Evolutionary conservation across 2,888 invertebrate genomes (phyloP).

Genomic region (Pheosia gnoma): DNA sequence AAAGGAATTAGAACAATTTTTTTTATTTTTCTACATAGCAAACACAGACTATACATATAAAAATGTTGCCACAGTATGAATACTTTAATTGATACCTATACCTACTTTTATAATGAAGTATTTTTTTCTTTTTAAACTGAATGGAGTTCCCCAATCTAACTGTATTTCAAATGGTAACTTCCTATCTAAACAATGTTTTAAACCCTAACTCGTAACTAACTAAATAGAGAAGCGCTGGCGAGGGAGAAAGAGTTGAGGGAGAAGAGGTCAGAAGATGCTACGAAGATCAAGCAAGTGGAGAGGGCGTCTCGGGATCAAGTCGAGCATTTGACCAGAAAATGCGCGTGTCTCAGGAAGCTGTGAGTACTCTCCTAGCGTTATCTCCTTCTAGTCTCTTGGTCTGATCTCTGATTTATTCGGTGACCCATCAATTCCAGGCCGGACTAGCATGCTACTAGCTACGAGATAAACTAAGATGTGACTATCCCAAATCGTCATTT

Average conservation of each 20-base stretch:
- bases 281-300: constrained; percentile 72
- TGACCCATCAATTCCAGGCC: too few species aligned
- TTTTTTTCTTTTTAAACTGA: too few species aligned
- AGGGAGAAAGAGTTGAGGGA: constrained; percentile 72
- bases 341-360: constrained; percentile 85
- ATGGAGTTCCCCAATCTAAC: background rate
- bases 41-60: too few species aligned
- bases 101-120: too few species aligned
- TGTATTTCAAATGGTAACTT: background rate
- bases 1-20: too few species aligned
- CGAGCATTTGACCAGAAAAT: constrained; percentile 85
- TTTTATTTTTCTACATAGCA: too few species aligned
- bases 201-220: constrained; percentile 51
- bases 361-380: constrained; percentile 62
- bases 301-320: constrained; percentile 81
- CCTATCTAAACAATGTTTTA: constrained; percentile 17
- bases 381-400: background rate
- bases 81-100: too few species aligned
- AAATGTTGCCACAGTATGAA: too few species aligned
- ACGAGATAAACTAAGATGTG: too few species aligned
- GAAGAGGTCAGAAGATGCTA: constrained; percentile 69
- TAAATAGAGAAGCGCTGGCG: constrained; percentile 76
- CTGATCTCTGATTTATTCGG: too few species aligned
- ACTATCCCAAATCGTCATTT: too few species aligned
- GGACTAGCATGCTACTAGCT: too few species aligned